phyloP scores from a whole-genome alignment of 2,113 vertebrate species.

The Tachycineta bicolor region DNA sequence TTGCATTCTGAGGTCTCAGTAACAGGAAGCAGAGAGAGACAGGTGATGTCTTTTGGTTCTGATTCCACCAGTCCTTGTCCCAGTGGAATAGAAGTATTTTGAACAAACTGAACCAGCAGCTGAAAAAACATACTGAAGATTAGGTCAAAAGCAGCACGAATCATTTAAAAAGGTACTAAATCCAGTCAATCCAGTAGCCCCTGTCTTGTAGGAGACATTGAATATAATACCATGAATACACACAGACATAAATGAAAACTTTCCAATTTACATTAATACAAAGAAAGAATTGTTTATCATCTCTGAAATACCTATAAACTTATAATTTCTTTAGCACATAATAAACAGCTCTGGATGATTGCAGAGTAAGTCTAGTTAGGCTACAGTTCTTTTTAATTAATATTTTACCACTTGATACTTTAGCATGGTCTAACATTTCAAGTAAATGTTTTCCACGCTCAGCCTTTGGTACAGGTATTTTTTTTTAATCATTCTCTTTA shows the following conservation, averaged over 20 bases:
- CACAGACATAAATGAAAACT: background rate
- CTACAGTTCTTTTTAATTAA: background rate
- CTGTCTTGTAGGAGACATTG: background rate
- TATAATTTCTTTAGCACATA: background rate
- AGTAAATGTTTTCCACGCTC: background rate
- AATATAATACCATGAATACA: background rate
- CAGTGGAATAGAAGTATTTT: conserved; percentile 95
- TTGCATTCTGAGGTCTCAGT: conserved; percentile 87
- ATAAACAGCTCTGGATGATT: background rate
- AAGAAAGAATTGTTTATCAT: background rate
- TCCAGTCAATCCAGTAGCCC: background rate
- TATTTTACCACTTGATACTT: background rate
- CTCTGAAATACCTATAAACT: background rate
- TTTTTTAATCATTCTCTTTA: background rate
- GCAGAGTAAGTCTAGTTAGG: background rate
- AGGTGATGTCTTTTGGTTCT: conserved; percentile 85
- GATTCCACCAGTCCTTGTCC: conserved; percentile 90
- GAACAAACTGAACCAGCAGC: conserved; percentile 99
- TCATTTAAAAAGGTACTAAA: background rate
- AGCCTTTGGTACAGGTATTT: background rate
- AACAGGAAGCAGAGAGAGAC: conserved; percentile 88
- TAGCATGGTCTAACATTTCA: background rate
- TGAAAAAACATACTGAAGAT: conserved; percentile 62
- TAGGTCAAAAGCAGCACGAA: conserved; percentile 31
- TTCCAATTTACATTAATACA: background rate